Evolutionary conservation across 2,797 vertebrate species (phyloP), one percentile per base, ranked within the genome.

Genomic region (Orestias chungarensis): DNA sequence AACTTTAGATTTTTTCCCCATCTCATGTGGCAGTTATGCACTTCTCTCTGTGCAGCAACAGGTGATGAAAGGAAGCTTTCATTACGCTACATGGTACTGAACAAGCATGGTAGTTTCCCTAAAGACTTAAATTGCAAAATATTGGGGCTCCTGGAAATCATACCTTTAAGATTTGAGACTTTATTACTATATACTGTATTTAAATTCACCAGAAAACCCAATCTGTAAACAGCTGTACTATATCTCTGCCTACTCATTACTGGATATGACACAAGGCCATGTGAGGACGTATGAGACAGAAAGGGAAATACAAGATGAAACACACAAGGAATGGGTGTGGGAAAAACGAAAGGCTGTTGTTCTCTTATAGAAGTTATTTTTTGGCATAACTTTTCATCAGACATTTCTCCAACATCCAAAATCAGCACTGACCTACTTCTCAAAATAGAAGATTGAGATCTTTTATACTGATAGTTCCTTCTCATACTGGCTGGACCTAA

Each of bases 401-500:
- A 38, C 27, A 14, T 57, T 70, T 64, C 47, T 76, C 62, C 69
- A 66, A 55, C 68, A 81, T 82, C 27, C 75, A 75, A 81, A 70
- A 78, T 79, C 73, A 79, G 75, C 74, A 78, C 52, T 80, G 87
- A 83, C 79, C 79, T 78, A 86, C 79, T 85, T 86, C 73, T 49
- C 42, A 73, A 52, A 35, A 54, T 65, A 12, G 42, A 75, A 72
- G 55, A 47, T 62, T 20, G 27, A 17, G 12, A 25, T 18, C 12
- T 31, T 73, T 62, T 76, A n/a, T 55, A 68, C 44, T 12, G 61
- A 73, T 31, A 64, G 20, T 75, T 70, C 71, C 17, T 18, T 11
- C n/a, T 17, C 66, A 55, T 61, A 43, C 70, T 52, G 10, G 42
- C 66, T 46, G 15, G 42, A 70, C 14, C 6, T 11, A 62, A 72